These are phyloP conservation scores for Hydrocynus forskahlii DNA, from an alignment of 2,797 vertebrate genomes.

Conservation along the genomic window DNA sequence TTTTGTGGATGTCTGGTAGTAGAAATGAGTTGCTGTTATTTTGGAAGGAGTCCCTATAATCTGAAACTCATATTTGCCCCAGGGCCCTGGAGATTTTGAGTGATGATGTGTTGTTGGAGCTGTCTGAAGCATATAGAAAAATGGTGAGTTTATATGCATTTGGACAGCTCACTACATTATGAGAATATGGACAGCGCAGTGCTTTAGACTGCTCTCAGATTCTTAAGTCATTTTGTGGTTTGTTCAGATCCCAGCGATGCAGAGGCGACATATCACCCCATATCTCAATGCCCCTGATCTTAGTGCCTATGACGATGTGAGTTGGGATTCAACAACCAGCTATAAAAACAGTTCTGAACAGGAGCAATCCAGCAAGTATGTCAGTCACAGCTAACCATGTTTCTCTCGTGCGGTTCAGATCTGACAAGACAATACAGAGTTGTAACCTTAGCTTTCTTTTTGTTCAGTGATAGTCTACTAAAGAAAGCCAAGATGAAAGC, in stretches of 20 bases:
- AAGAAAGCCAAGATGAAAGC: slow-evolving; percentile 92
- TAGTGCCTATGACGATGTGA: slow-evolving; percentile 83
- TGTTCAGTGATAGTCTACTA: slow-evolving; percentile 83
- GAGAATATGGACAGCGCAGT: not conserved
- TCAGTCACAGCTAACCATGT: not conserved
- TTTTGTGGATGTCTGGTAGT: slow-evolving; percentile 26
- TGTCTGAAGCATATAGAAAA: slow-evolving; percentile 89
- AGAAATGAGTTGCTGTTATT: slow-evolving; percentile 36
- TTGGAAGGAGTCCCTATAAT: slow-evolving; percentile 3
- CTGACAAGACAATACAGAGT: not conserved
- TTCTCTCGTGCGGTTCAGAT: not conserved
- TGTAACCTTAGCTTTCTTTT: slow-evolving; percentile 11
- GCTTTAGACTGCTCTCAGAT: not conserved
- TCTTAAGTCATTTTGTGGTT: slow-evolving; percentile 24
- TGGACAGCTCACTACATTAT: slow-evolving; percentile 9
- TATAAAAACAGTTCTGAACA: slow-evolving; percentile 80
- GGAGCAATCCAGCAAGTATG: slow-evolving; percentile 83
- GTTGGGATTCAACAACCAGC: slow-evolving; percentile 79
- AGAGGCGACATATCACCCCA: slow-evolving; percentile 90
- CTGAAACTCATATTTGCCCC: slow-evolving; percentile 36
- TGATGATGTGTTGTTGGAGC: slow-evolving; percentile 89
- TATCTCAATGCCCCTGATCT: slow-evolving; percentile 92
- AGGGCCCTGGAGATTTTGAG: slow-evolving; percentile 94
- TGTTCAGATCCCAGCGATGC: slow-evolving; percentile 93
- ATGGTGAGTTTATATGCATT: slow-evolving; percentile 80